Evolutionary conservation across 2,888 invertebrate genomes (phyloP), one percentile per base, ranked within the genome.

Genomic region (Odontocolon sp.): DNA sequence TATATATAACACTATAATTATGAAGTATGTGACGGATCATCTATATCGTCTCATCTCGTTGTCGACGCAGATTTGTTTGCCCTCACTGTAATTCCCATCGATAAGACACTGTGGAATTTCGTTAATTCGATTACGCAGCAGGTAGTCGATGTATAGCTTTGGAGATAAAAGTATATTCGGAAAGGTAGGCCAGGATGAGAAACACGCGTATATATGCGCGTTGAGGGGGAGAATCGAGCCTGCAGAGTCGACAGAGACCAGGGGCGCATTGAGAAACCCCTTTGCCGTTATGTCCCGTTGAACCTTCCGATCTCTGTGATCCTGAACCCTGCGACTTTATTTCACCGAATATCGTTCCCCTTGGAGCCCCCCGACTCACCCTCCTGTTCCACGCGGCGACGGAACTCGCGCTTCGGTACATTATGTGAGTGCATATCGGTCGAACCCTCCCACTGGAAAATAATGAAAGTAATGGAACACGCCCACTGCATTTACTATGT

Each of bases 381-480:
- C 38, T 28, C 14, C 21, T 31, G 3, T 31, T 11, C 56, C 45
- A 8, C 28, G 52, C 61, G 31, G 63, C 68, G 63, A 68, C 77
- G 64, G 33, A 64, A 67, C 67, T 67, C 67, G 31, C 54, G 66
- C 72, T 57, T 76, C 71, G 76, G 66, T 66, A 72, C 72, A 76
- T 72, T 70, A 76, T 76, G 70, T 74, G 81, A 83, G 83, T 82
- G 83, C 83, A 81, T 80, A 81, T 83, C 80, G 77, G 79, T 80
- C 84, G 83, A 84, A 85, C 85, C 87, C 88, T 86, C 84, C 84
- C 82, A 83, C 82, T 82, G 83, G 85, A 86, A 88, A 88, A 88
- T 88, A 89, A 88, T 88, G 86, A 88, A 88, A 89, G 88, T 89
- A 89, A 89, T 87, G 86, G 88, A 88, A 89, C 89, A 88, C 90